Percentiles rank a stretch among this genome's conserved stretches.
phyloP scores from a whole-genome alignment of 2,797 vertebrate species.

The Calcarius lapponicus region DNA sequence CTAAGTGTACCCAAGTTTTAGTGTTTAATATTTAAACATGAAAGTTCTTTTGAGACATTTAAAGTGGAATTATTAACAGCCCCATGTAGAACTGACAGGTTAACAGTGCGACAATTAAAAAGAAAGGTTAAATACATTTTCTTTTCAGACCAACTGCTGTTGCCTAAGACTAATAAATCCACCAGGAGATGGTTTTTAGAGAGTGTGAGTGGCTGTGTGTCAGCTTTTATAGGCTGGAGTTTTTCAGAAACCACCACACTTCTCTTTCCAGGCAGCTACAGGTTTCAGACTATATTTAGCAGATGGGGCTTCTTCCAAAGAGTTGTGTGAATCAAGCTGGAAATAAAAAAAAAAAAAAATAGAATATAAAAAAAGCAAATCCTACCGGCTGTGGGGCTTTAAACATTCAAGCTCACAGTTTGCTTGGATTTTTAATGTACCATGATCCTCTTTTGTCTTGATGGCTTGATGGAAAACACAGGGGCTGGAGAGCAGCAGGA shows the following conservation, averaged over 20 bases:
- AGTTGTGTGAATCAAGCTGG: background rate
- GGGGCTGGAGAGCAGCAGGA: background rate
- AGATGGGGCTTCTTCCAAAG: background rate
- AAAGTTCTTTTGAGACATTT: slow-evolving; percentile 57
- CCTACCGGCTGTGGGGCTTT: background rate
- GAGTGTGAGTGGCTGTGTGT: slow-evolving; percentile 32
- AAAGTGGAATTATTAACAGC: slow-evolving; percentile 49
- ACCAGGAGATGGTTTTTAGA: slow-evolving; percentile 39
- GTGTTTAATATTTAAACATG: slow-evolving; percentile 52
- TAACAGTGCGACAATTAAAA: slow-evolving; percentile 66
- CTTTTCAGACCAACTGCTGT: slow-evolving; percentile 65
- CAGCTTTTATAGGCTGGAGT: slow-evolving; percentile 37
- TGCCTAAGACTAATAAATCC: slow-evolving; percentile 69
- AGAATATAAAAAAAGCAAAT: background rate
- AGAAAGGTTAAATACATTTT: slow-evolving; percentile 72
- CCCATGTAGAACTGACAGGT: slow-evolving; percentile 60
- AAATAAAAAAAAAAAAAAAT: background rate
- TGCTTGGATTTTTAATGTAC: background rate
- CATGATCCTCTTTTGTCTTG: background rate
- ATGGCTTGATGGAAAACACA: background rate
- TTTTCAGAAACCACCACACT: slow-evolving; percentile 31
- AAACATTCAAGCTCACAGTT: background rate
- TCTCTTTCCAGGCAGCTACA: slow-evolving; percentile 42
- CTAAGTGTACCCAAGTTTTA: slow-evolving; percentile 11
- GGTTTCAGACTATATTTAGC: slow-evolving; percentile 37